These are phyloP conservation scores for Oryzias melastigma DNA, from an alignment of 2,113 vertebrate genomes.

Conservation along the genomic window DNA sequence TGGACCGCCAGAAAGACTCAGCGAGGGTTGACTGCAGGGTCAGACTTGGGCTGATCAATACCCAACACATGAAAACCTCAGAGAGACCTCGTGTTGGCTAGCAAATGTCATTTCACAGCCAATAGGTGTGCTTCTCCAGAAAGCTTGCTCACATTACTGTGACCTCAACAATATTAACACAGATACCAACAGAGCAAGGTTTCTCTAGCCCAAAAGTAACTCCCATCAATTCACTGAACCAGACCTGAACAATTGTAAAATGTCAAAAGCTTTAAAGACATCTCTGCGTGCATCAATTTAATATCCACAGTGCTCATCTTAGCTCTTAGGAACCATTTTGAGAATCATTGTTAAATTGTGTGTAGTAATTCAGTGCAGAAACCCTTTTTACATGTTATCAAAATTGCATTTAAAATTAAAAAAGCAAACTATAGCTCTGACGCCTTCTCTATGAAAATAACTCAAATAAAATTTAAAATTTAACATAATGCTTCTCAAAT, in stretches of 20 bases:
- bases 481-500: no score
- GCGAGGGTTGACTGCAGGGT: conserved; percentile 13
- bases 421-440: no score
- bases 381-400: no score
- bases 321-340: no score
- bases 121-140: conserved; percentile 6
- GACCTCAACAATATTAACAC: conserved; percentile 15
- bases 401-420: no score
- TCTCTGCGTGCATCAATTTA: neutral
- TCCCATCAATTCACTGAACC: neutral
- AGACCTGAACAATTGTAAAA: conserved; percentile 2
- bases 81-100: conserved; percentile 11
- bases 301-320: no score
- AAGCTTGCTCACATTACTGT: conserved; percentile 7
- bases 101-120: conserved; percentile 25
- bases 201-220: neutral
- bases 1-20: conserved; percentile 3
- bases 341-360: no score
- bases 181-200: neutral
- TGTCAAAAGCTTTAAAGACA: neutral
- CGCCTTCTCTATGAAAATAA: no score
- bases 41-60: conserved; percentile 23
- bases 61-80: neutral
- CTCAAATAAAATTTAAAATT: no score
- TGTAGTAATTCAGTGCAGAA: no score